Evolutionary conservation across 2,113 vertebrate genomes (phyloP).

Genomic region (Sylvia atricapilla): DNA sequence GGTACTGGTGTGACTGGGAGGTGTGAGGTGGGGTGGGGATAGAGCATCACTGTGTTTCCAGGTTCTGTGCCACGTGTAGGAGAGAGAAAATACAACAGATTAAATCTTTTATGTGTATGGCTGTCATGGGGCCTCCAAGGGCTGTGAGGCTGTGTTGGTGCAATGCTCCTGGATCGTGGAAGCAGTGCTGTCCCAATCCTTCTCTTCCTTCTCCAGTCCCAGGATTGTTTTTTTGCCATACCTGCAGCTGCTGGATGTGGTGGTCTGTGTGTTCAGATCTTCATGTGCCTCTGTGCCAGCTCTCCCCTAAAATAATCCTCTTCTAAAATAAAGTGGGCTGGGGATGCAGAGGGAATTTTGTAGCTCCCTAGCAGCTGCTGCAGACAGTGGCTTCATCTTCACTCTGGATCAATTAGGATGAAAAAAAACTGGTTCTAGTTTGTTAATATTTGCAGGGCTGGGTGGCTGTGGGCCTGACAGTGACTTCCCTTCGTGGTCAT

Average conservation of each 20-base stretch:
- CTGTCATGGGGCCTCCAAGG: fast-evolving
- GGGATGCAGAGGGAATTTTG: background rate
- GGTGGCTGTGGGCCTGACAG: background rate
- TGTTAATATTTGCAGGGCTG: background rate
- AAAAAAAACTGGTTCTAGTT: background rate
- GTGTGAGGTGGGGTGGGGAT: background rate
- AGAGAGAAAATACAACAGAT: background rate
- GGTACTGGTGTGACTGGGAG: background rate
- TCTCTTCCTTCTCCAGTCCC: background rate
- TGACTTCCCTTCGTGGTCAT: background rate
- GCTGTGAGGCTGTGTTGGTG: background rate
- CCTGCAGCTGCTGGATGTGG: background rate
- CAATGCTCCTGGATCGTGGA: background rate
- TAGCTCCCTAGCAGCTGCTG: background rate
- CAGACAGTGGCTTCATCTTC: background rate
- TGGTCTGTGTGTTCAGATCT: background rate
- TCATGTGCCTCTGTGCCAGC: background rate
- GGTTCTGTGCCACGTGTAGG: background rate
- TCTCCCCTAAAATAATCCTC: background rate
- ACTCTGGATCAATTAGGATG: background rate
- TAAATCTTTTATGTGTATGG: background rate
- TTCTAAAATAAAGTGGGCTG: background rate
- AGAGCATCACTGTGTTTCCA: fast-evolving
- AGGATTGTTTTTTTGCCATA: background rate
- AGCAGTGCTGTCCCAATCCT: background rate